Base-by-base conservation (phyloP, 92 coral and sea anemone genomes). In the Montipora capitata region DNA sequence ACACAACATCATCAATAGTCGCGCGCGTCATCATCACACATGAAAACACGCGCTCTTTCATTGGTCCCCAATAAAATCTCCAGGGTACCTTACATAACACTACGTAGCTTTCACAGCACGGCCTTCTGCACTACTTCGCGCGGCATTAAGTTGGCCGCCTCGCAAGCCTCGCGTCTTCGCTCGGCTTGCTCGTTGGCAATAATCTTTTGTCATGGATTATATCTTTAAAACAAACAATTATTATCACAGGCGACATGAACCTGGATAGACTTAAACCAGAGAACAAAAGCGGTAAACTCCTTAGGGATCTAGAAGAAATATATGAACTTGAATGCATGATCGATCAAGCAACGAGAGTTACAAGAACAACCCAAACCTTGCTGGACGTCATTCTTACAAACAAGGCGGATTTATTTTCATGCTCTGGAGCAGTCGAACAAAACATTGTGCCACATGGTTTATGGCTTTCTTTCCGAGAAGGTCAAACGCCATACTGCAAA, bases 351-450 rank as follows among this genome's bases (percentile, higher is more conserved):
- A 84, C 93, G 3, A 16, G 89, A 49, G 77, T 78, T 13, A 90
- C 90, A 54, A 39, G 74, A 35, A 68, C 84, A 39, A 66, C 85
- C 43, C 65, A 74, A 58, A 83, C 93, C 10, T 49, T 84, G 40
- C 43, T 84, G 44, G 93, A 84, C 56, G 90, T 90, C 43, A 78
- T 84, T 15, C 74, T 78, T 38, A 84, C 93, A 13, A 76, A 76
- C 66, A 65, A 85, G 43, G 48, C 59, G 44, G 81, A 88, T 74
- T 38, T 84, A 16, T 56, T 74, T 61, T 43, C 58, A 16, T 35
- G 27, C 11, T 73, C 93, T 40, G 82, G 93, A 68, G 93, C 78
- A 20, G 78, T 71, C 35, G 89, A 90, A 27, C 68, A 27, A 27
- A 27, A 27, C 35, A 27, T 90, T 39, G 89, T 89, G 2, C 77